phyloP scores from a whole-genome alignment of 2,113 vertebrate species.

The Falcunculus frontatus region DNA sequence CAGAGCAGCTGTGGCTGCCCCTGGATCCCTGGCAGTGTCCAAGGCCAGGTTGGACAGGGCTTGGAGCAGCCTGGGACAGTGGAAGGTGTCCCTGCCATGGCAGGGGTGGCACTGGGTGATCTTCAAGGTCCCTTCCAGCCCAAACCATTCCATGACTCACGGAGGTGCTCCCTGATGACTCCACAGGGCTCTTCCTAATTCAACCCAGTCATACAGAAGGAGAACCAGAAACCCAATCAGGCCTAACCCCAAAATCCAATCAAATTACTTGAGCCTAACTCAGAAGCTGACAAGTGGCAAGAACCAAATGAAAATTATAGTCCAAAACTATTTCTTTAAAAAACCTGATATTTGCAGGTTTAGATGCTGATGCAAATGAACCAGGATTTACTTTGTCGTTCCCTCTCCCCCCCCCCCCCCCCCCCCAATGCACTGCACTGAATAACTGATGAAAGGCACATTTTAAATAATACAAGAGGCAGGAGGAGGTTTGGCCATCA shows the following conservation, averaged over 20 bases:
- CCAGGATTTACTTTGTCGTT: not conserved
- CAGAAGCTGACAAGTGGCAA: not conserved
- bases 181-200: not conserved
- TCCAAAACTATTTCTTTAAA: too few species aligned
- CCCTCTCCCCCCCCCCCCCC: too few species aligned
- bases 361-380: not conserved
- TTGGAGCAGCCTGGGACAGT: not conserved
- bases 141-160: not conserved
- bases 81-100: not conserved
- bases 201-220: not conserved
- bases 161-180: accelerated
- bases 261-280: not conserved
- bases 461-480: constrained; percentile 37
- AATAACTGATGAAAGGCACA: not conserved
- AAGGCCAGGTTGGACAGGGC: not conserved
- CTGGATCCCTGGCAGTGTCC: not conserved
- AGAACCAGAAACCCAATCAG: not conserved
- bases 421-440: not conserved
- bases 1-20: not conserved
- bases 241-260: not conserved
- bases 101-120: accelerated
- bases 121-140: accelerated
- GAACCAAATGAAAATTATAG: not conserved
- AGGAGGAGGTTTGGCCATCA: not conserved
- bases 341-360: not conserved